These are phyloP conservation scores for Junonia oenone DNA, from an alignment of 2,888 invertebrate genomes.

Conservation along the genomic window DNA sequence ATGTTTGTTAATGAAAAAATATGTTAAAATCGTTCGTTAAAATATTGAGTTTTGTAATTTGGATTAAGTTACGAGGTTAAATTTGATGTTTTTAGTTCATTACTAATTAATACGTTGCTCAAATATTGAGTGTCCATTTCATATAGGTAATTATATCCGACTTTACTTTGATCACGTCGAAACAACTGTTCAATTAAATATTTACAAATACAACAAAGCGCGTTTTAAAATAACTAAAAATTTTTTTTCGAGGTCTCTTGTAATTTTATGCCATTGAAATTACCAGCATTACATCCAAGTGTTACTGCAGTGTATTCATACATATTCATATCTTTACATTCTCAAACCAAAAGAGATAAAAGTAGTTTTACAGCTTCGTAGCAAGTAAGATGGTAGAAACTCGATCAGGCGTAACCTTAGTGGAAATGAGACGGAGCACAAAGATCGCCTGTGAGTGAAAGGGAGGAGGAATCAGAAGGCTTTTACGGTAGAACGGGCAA, in stretches of 20 bases:
- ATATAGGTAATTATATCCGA: background rate
- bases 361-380: slow-evolving; percentile 71
- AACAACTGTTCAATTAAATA: background rate
- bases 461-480: slow-evolving; percentile 67
- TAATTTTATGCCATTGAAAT: slow-evolving; percentile 17
- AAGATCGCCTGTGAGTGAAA: slow-evolving; percentile 44
- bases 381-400: slow-evolving; percentile 77
- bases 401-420: slow-evolving; percentile 65
- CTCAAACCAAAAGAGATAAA: slow-evolving; percentile 69
- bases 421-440: slow-evolving; percentile 38
- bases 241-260: slow-evolving; percentile 6
- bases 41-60: background rate
- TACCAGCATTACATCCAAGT: slow-evolving; percentile 17
- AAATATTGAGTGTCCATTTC: background rate
- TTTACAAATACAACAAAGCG: background rate
- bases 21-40: background rate
- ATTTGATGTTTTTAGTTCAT: background rate
- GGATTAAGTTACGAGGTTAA: background rate
- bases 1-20: background rate
- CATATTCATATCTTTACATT: slow-evolving; percentile 74
- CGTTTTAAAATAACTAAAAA: background rate
- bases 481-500: slow-evolving; percentile 77
- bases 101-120: background rate
- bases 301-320: slow-evolving; percentile 65
- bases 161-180: background rate